Conservation (phyloP, 35 echinoderm and acorn worm species). For the Patiria miniata region DNA sequence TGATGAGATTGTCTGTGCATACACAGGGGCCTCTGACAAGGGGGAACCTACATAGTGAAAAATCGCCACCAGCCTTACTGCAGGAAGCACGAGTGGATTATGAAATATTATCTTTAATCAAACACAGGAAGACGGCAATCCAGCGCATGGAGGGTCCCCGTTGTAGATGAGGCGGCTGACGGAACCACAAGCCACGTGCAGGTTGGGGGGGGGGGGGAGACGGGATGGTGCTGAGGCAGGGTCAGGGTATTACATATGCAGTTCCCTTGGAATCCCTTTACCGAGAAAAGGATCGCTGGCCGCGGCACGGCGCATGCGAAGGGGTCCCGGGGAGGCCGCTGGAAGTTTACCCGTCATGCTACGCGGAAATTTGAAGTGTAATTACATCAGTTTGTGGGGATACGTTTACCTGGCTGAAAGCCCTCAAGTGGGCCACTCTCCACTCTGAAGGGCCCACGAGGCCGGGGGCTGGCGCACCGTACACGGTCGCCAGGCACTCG, state of each 20-base stretch:
- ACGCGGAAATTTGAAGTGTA: constrained; percentile 69
- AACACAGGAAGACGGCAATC: constrained; percentile 38
- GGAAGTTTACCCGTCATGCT: constrained; percentile 63
- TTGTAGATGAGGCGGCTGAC: constrained; percentile 1
- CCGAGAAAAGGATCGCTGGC: no score
- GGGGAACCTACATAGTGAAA: background rate
- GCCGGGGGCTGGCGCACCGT: constrained; percentile 31
- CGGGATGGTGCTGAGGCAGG: no score
- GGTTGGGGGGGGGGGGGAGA: no score
- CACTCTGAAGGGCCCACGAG: constrained; percentile 51
- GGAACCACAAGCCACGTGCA: constrained; percentile 19
- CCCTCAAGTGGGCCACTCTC: constrained; percentile 63
- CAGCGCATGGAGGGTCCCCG: background rate
- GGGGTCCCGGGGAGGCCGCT: constrained; percentile 2
- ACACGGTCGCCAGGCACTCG: constrained; percentile 7
- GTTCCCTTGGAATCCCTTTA: no score
- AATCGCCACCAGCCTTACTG: constrained; percentile 24
- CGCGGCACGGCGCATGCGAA: no score
- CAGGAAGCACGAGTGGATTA: constrained; percentile 41
- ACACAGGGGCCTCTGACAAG: background rate
- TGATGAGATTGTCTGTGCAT: background rate
- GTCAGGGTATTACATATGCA: no score
- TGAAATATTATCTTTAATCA: constrained; percentile 48
- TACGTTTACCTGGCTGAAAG: constrained; percentile 75
- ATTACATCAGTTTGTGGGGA: constrained; percentile 76